A percentile compares a stretch with the other conserved stretches of the same genome.
These are phyloP conservation scores for Nemopilema nomurai DNA, from an alignment of 30 jellyfish, hydroid and myxozoan genomes.

Conservation along the genomic window DNA sequence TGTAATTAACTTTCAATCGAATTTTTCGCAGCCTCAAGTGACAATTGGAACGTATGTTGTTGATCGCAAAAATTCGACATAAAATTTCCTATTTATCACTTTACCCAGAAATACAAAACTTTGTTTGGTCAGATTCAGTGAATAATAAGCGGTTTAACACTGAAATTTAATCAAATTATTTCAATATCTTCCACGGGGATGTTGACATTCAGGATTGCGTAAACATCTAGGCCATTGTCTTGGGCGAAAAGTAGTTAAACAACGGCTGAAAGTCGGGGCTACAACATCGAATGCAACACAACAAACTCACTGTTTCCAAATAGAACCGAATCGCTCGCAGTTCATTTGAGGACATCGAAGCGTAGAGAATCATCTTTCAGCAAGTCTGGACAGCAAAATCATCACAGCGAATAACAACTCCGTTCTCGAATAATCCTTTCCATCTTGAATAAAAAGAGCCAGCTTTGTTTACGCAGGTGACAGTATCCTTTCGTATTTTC, in stretches of 20 bases:
- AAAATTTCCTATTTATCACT: no score
- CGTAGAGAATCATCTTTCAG: conserved; percentile 42
- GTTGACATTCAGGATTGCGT: neutral
- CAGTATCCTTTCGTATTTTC: neutral
- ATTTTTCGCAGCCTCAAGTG: no score
- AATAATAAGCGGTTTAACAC: no score
- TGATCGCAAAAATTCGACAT: no score
- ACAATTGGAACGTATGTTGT: no score
- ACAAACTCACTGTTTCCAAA: conserved; percentile 51
- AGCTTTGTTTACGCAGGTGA: neutral
- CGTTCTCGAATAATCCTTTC: neutral
- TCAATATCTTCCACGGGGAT: neutral
- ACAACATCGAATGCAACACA: no score
- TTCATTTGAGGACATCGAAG: conserved; percentile 44
- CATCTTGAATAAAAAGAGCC: neutral
- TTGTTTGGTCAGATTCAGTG: no score
- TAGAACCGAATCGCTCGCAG: conserved; percentile 34
- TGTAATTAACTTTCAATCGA: no score
- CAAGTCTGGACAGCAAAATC: neutral
- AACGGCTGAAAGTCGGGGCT: neutral
- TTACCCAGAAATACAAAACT: no score
- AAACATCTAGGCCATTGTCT: neutral
- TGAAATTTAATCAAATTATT: no score
- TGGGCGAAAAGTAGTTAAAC: neutral
- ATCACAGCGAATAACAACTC: neutral